phyloP scores from a whole-genome alignment of 1,140 invertebrate genomes.

The Bathynomus jamesi region DNA sequence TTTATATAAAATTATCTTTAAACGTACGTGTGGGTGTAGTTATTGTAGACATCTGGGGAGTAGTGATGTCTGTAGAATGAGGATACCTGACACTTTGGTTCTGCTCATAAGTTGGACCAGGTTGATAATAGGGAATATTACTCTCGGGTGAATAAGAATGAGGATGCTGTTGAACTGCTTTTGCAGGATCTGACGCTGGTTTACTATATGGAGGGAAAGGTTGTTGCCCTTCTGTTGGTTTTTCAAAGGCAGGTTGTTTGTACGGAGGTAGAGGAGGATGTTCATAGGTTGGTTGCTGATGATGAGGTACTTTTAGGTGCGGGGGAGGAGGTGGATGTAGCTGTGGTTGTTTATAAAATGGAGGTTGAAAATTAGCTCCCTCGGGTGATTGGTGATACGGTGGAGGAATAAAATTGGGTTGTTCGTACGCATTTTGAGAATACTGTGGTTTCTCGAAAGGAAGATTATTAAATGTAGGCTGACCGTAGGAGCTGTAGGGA shows the following conservation, averaged over 20 bases:
- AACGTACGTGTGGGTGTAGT: too few species aligned
- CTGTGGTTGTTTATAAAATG: constrained; percentile 12
- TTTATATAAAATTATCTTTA: too few species aligned
- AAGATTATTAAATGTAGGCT: too few species aligned
- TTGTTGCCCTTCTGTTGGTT: too few species aligned
- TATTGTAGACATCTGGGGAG: too few species aligned
- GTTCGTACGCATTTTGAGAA: neutral
- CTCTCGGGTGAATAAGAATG: neutral
- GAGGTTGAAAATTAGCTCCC: neutral
- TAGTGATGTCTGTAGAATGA: too few species aligned
- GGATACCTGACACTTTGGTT: neutral
- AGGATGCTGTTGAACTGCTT: neutral
- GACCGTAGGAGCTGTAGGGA: constrained; percentile 4
- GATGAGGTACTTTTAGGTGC: constrained; percentile 9
- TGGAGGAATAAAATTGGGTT: neutral
- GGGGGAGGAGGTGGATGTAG: constrained; percentile 9
- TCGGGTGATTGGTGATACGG: constrained; percentile 10
- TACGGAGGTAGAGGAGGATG: constrained; percentile 1
- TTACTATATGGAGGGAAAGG: constrained; percentile 7
- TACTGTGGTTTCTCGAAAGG: constrained; percentile 39
- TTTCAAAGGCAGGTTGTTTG: constrained; percentile 38
- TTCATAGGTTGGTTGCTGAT: constrained; percentile 16
- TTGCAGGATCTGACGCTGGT: constrained; percentile 39
- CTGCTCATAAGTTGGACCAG: neutral
- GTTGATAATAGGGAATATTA: constrained; percentile 37